Conservation (phyloP, 2,888 invertebrate genomes). For the Cenopis cana region DNA sequence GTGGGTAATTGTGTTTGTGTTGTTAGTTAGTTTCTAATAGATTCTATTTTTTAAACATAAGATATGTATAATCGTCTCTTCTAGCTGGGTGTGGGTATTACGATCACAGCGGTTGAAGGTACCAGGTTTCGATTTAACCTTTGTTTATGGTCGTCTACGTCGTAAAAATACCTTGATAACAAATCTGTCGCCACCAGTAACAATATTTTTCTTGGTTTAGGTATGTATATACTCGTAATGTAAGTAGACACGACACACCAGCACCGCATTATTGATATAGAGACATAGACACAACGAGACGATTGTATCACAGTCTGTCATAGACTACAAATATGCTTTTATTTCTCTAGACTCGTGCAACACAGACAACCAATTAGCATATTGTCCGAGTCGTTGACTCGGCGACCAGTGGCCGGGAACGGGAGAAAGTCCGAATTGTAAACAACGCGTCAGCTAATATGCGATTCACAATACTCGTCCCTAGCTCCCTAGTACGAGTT, state of each 20-base stretch:
- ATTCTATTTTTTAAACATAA: neutral
- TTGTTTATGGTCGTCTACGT: no score
- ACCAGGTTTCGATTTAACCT: neutral
- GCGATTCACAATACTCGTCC: neutral
- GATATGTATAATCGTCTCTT: neutral
- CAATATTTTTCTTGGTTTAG: neutral
- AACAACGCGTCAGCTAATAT: constrained; percentile 46
- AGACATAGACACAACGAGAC: neutral
- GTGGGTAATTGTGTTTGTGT: neutral
- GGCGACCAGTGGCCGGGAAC: constrained; percentile 62
- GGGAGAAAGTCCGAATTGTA: constrained; percentile 67
- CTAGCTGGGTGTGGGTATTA: neutral
- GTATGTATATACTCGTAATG: no score
- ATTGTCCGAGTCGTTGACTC: constrained; percentile 60
- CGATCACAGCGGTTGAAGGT: no score
- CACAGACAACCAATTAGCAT: constrained; percentile 35
- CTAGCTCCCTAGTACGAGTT: neutral
- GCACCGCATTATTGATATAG: neutral
- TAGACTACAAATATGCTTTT: neutral
- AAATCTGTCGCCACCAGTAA: neutral
- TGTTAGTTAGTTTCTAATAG: neutral
- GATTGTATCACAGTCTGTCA: neutral
- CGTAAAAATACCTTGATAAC: no score
- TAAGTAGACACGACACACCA: neutral
- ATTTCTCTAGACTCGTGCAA: constrained; percentile 12